Evolutionary conservation across 2,113 vertebrate genomes (phyloP), one percentile per base, ranked within the genome.

Genomic region (Chrysochloris asiatica): DNA sequence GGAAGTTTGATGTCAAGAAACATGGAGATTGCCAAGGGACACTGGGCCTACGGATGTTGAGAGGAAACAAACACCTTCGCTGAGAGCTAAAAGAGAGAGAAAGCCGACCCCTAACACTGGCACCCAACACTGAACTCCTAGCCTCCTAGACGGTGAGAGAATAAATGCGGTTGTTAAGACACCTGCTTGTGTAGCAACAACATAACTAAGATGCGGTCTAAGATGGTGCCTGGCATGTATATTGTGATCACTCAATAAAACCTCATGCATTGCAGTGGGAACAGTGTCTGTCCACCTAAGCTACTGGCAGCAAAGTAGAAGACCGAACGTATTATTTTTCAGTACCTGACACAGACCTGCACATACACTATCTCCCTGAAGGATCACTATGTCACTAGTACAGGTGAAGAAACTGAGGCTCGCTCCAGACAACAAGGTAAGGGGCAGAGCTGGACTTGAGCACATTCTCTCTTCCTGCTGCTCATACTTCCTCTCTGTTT

Each of bases 331-430:
- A 3, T 48, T 21, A 16, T n/a, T n/a, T 48, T 47, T 33, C 10
- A 61, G 45, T 8, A 38, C 13, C 80, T 7, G 41, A 59, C 33
- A 36, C 24, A 26, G 43, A 28, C 48, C 56, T 36, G 47, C 13
- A 22, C 1, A 2, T 6, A 54, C 13, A 26, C 4, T 17, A 7
- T 47, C 38, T 47, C 63, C 16, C 0, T 24, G 59, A 79, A 47
- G 9, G 36, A 52, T 43, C 19, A 2, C 12, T 0, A 0, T 0
- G 13, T 36, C 43, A 11, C 19, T 12, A 3, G 9, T 33, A 54
- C n/a, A 36, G 28, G 21, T 8, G 48, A 73, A 83, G 1, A 73
- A 52, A 63, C 59, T 0, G 3, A 43, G 26, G 86, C 26, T 88
- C 47, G 1, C 45, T 12, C 48, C 38, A 36, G 43, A 92, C 2